A percentile compares a stretch with the other conserved stretches of the same genome.
Evolutionary conservation across 2,888 invertebrate genomes (phyloP).

Genomic region (Leptura quadrifasciata): DNA sequence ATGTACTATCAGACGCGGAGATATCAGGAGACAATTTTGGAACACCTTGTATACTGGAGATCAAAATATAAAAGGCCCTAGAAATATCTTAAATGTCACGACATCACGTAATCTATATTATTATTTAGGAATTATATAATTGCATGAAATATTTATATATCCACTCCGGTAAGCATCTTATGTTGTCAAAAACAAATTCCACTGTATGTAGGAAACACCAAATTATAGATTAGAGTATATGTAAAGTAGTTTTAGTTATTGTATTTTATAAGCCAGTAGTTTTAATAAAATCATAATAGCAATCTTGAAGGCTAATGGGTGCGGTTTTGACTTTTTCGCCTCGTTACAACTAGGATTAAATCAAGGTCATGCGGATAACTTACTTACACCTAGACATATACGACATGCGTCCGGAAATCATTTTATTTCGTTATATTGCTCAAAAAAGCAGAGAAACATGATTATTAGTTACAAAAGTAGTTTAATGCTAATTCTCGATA

Average conservation of each 20-base stretch:
- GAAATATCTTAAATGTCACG: not conserved
- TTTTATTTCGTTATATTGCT: constrained; percentile 14
- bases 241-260: not conserved
- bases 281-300: constrained; percentile 24
- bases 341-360: constrained; percentile 29
- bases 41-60: no score
- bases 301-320: constrained; percentile 34
- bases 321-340: constrained; percentile 31
- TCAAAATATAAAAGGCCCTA: not conserved
- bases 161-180: not conserved
- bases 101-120: not conserved
- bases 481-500: constrained; percentile 3
- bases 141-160: no score
- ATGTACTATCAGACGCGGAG: no score
- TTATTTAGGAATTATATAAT: not conserved
- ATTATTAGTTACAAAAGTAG: constrained; percentile 13
- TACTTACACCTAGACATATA: constrained; percentile 17
- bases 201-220: not conserved
- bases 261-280: not conserved
- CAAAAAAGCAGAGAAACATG: not conserved
- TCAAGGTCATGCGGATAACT: constrained; percentile 37
- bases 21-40: no score
- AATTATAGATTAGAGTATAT: not conserved
- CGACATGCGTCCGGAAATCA: constrained; percentile 31
- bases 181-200: not conserved